A percentile compares a stretch with the other conserved stretches of the same genome.
phyloP scores from a whole-genome alignment of 1,140 invertebrate species.

The Hyles euphorbiae region DNA sequence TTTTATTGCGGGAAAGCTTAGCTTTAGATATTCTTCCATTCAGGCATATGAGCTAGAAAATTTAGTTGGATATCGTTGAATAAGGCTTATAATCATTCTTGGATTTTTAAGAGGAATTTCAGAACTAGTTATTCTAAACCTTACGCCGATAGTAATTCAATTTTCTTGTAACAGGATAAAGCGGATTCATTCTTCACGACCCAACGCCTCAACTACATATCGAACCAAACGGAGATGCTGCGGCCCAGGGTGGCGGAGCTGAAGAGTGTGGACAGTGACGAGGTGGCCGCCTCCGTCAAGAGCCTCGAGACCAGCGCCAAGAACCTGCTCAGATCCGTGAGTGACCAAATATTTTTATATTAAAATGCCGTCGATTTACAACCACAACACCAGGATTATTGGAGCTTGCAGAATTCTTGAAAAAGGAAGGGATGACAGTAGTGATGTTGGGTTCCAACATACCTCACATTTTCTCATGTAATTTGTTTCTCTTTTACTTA shows the following conservation, averaged over 20 bases:
- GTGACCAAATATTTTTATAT: slow-evolving; percentile 7
- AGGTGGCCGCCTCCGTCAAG: slow-evolving; percentile 45
- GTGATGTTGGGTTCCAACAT: neutral
- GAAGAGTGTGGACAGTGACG: slow-evolving; percentile 42
- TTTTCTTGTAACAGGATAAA: slow-evolving; percentile 43
- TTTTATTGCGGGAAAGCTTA: too few relatives aligned
- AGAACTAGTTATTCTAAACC: too few relatives aligned
- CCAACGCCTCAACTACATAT: slow-evolving; percentile 61
- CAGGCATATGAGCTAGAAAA: too few relatives aligned
- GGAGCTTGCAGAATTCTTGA: too few relatives aligned
- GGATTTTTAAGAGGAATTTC: too few relatives aligned
- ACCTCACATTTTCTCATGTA: too few relatives aligned
- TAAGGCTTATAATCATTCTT: too few relatives aligned
- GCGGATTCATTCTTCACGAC: slow-evolving; percentile 69
- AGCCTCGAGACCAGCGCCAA: slow-evolving; percentile 47
- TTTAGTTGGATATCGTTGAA: too few relatives aligned
- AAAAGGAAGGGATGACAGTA: neutral
- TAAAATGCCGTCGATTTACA: too few relatives aligned
- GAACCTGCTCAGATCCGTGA: slow-evolving; percentile 61
- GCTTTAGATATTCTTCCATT: too few relatives aligned
- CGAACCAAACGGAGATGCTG: slow-evolving; percentile 50
- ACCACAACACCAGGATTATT: too few relatives aligned
- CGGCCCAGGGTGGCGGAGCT: slow-evolving; percentile 46
- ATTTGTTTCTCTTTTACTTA: too few relatives aligned
- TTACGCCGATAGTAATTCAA: slow-evolving; percentile 1